phyloP scores from a whole-genome alignment of 2,888 invertebrate species.

The Agrotis exclamationis region DNA sequence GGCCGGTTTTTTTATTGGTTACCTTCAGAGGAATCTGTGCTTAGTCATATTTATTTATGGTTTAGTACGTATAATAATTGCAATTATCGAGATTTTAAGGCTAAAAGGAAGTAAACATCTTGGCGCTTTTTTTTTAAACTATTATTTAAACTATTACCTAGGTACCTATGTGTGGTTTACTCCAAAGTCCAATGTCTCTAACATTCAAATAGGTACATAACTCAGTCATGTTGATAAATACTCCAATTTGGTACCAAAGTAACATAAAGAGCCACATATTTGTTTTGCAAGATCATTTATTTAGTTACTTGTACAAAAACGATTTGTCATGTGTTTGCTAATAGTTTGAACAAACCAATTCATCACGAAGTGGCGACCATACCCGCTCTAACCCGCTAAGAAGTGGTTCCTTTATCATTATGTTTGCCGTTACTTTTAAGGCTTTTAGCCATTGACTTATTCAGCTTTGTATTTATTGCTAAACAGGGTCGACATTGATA shows the following conservation, averaged over 20 bases:
- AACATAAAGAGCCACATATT: slow-evolving; percentile 11
- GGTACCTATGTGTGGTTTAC: background rate
- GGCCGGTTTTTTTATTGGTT: no score
- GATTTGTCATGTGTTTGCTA: slow-evolving; percentile 60
- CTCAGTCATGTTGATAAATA: background rate
- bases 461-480: background rate
- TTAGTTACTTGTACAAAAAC: slow-evolving; percentile 26
- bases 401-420: slow-evolving; percentile 43
- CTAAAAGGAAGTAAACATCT: background rate
- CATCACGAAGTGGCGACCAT: slow-evolving; percentile 50
- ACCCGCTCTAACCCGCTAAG: slow-evolving; percentile 48
- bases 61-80: no score
- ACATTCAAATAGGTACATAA: slow-evolving; percentile 3
- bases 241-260: slow-evolving; percentile 8
- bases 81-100: background rate
- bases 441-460: slow-evolving; percentile 41
- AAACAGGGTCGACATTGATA: slow-evolving; percentile 28
- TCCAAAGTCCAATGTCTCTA: slow-evolving; percentile 20
- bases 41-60: background rate
- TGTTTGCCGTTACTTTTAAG: slow-evolving; percentile 50
- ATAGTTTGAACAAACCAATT: slow-evolving; percentile 55
- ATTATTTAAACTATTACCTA: no score
- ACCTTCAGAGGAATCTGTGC: background rate
- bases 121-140: no score
- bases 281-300: slow-evolving; percentile 25